Base-by-base conservation (phyloP, 2,888 invertebrate genomes). In the Yponomeuta sedellus region DNA sequence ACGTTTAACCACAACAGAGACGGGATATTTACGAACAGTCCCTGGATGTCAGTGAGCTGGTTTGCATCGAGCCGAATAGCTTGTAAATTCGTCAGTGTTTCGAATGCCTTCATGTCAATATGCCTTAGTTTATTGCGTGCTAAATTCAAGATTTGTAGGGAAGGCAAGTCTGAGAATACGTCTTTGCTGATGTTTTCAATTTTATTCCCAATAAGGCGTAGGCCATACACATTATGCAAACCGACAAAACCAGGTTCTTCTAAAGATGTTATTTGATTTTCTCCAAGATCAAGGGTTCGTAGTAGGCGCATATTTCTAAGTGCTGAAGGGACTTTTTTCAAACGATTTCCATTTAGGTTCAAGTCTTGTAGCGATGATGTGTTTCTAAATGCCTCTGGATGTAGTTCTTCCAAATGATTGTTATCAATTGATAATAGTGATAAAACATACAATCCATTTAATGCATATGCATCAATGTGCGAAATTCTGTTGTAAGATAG, bases 351-450 rank as follows among this genome's bases (percentile, higher is more conserved):
- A 86, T 97, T 97, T 78, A 98, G 92, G 92, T 97, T 97, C 74
- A 98, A 92, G 87, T 97, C 97, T 88, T 97, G 96, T 77, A 98
- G 92, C 69, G 96, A 96, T 72, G 97, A 97, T 80, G 97, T 97
- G 89, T 98, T 98, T 76, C 95, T 93, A 80, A 98, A 97, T 68
- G 97, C 97, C 79, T 97, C 96, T 62, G 95, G 94, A 83, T 97
- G 97, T 68, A 98, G 94, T 74, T 94, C 95, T 81, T 95, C 95
- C 70, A 98, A 92, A 66, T 94, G 92, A 86, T 98, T 98, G 83
- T 96, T 96, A 85, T 97, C 97, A 79, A 97, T 90, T 63, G 97
- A 96, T 68, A 98, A 90, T 69, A 97, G 83, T 70, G 96, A 97
- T 69, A 98, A 89, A 52, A 97, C 97, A 80, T 96, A 97, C 66